phyloP scores from a whole-genome alignment of 1,140 invertebrate genomes.

The Drosophila santomea region DNA sequence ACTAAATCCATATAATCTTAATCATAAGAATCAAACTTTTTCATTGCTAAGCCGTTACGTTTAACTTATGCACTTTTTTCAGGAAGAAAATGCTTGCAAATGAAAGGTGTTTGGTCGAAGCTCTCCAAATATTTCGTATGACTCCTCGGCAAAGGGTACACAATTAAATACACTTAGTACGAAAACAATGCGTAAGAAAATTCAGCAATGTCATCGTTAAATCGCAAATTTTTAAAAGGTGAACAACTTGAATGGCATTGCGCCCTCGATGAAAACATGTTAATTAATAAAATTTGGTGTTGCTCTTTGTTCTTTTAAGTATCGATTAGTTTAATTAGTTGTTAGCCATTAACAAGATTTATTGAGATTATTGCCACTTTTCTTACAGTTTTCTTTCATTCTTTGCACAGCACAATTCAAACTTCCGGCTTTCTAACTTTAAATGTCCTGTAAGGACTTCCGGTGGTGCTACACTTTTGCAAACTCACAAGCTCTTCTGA shows the following conservation, averaged over 20 bases:
- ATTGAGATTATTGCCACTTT: not conserved
- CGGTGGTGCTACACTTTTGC: not conserved
- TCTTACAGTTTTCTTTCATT: not conserved
- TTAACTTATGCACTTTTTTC: no score
- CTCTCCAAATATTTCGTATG: not conserved
- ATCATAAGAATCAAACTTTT: not conserved
- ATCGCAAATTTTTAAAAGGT: conserved; percentile 7
- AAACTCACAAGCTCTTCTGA: conserved; percentile 69
- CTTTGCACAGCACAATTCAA: no score
- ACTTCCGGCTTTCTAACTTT: not conserved
- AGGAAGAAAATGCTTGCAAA: not conserved
- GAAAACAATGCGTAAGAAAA: conserved; percentile 1
- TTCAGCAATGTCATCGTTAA: conserved; percentile 42
- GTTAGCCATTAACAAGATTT: not conserved
- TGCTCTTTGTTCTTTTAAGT: not conserved
- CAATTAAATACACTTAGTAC: not conserved
- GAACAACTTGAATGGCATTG: conserved; percentile 16
- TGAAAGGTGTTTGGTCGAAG: no score
- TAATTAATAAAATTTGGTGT: conserved; percentile 1
- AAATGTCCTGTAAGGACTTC: conserved; percentile 1
- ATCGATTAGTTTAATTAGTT: not conserved
- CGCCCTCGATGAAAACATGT: conserved; percentile 12
- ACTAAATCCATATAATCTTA: not conserved
- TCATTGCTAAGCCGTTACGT: no score
- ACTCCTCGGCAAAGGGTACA: not conserved